A percentile compares a stretch with the other conserved stretches of the same genome.
These are phyloP conservation scores for Mimachlamys varia DNA, from an alignment of 2,888 invertebrate species.

Conservation along the genomic window DNA sequence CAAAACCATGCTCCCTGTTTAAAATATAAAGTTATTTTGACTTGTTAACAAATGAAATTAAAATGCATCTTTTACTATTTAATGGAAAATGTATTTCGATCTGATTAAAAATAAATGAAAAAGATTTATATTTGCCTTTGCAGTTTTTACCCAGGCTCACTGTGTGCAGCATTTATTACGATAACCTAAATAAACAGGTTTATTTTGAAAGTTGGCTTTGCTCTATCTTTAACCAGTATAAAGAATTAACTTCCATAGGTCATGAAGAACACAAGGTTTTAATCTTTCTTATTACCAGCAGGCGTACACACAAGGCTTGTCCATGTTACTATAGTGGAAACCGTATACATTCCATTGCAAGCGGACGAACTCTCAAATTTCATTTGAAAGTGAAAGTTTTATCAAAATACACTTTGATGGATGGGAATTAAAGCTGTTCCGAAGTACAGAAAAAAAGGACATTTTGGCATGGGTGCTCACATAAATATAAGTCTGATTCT, in stretches of 20 bases:
- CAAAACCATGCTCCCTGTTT: no score
- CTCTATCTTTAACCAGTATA: no score
- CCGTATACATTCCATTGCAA: background rate
- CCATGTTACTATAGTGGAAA: background rate
- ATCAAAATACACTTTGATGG: background rate
- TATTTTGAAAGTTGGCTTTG: no score
- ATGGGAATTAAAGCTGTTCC: background rate
- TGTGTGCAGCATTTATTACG: no score
- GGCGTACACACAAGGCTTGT: background rate
- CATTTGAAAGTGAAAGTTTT: slow-evolving; percentile 8
- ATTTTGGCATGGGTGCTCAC: slow-evolving; percentile 14
- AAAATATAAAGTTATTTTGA: no score
- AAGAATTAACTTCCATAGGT: background rate
- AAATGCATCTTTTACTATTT: no score
- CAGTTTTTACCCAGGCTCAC: no score
- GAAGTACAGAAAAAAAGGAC: slow-evolving; percentile 19
- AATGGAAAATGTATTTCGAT: no score
- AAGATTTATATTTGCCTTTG: no score
- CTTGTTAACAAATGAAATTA: no score
- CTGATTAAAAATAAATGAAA: no score
- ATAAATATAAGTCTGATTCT: background rate
- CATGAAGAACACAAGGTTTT: background rate
- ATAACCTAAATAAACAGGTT: no score
- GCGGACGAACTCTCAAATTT: background rate
- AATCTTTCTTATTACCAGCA: background rate